phyloP scores from a whole-genome alignment of 2,113 vertebrate genomes.

The Sinocyclocheilus rhinocerous region DNA sequence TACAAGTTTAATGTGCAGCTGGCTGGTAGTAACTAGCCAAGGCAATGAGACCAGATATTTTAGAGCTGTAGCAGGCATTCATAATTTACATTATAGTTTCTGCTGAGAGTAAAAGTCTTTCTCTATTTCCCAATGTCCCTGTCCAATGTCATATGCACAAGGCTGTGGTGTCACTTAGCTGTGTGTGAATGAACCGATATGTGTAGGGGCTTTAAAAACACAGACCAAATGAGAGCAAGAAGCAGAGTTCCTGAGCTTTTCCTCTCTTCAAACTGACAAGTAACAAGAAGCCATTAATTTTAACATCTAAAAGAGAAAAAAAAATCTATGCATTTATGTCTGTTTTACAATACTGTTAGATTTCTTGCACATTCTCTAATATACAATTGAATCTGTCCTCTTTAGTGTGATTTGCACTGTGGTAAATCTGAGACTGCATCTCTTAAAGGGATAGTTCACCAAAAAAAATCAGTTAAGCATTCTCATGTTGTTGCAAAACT shows the following conservation, averaged over 20 bases:
- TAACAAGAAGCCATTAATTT: constrained; percentile 60
- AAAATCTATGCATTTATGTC: neutral
- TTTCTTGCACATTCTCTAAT: constrained; percentile 6
- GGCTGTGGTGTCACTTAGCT: constrained; percentile 31
- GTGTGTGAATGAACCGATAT: constrained; percentile 5
- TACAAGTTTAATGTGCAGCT: constrained; percentile 73
- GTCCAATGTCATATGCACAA: constrained; percentile 32
- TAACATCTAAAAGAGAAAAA: constrained; percentile 25
- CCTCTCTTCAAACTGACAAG: constrained; percentile 45
- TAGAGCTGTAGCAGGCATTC: constrained; percentile 65
- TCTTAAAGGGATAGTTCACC: neutral
- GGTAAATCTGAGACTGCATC: neutral
- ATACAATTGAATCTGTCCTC: neutral
- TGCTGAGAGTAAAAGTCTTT: constrained; percentile 56
- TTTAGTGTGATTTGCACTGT: neutral
- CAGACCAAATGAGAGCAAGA: neutral
- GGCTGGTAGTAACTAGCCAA: constrained; percentile 61
- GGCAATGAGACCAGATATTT: constrained; percentile 68
- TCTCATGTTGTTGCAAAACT: neutral
- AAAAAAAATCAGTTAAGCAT: neutral
- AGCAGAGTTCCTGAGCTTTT: neutral
- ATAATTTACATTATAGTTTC: constrained; percentile 74
- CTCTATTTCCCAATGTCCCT: constrained; percentile 26
- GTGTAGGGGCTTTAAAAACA: neutral
- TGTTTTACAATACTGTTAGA: constrained; percentile 26